Evolutionary conservation across 2,113 vertebrate genomes (phyloP).

Genomic region (Myiopsitta monachus): DNA sequence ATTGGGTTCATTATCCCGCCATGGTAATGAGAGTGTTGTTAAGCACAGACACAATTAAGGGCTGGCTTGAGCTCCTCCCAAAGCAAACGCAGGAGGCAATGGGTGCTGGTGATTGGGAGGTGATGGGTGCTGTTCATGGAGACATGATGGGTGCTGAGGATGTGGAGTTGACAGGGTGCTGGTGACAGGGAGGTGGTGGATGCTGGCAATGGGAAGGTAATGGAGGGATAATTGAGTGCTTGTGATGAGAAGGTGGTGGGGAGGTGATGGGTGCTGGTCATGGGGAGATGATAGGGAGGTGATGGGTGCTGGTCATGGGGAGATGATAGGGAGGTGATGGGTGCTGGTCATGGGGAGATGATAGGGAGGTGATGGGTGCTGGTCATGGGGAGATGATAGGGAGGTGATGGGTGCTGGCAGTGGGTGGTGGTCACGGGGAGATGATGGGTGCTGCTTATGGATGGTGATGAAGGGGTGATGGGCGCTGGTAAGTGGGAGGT

Average conservation of each 20-base stretch:
- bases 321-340: fast-evolving
- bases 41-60: neutral
- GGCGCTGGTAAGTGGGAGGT: neutral
- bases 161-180: too few relatives aligned
- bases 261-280: too few relatives aligned
- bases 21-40: fast-evolving
- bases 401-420: neutral
- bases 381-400: neutral
- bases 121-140: too few relatives aligned
- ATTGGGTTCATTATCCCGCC: neutral
- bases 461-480: neutral
- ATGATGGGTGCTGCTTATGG: neutral
- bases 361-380: neutral
- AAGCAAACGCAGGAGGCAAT: neutral
- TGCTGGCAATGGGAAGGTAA: neutral
- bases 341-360: neutral
- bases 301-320: neutral
- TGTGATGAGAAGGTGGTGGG: too few relatives aligned
- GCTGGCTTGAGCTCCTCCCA: neutral
- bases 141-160: neutral
- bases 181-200: neutral
- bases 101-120: neutral
- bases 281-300: neutral
- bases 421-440: too few relatives aligned
- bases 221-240: neutral